phyloP scores from a whole-genome alignment of 2,797 vertebrate genomes.

The Sebastes hubbsi region DNA sequence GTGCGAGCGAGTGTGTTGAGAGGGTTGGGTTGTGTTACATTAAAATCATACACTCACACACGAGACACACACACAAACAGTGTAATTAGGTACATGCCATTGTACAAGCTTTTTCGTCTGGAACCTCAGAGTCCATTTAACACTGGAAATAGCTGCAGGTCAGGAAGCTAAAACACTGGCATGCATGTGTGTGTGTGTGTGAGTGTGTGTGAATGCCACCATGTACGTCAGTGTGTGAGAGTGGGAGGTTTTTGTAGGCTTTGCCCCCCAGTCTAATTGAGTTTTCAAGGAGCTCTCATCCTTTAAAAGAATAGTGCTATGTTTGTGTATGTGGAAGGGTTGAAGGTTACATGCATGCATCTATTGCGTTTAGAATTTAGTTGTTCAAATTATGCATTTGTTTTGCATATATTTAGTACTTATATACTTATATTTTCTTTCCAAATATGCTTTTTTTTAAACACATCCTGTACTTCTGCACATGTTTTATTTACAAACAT shows the following conservation, averaged over 20 bases:
- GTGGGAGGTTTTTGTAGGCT: constrained; percentile 51
- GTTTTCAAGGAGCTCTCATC: constrained; percentile 74
- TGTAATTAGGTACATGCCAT: constrained; percentile 66
- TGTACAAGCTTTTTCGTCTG: constrained; percentile 55
- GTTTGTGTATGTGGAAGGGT: constrained; percentile 5
- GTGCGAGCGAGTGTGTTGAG: background rate
- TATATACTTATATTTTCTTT: no score
- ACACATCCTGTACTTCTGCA: background rate
- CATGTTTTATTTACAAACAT: background rate
- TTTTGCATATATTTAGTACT: background rate
- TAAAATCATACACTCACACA: background rate
- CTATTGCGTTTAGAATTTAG: background rate
- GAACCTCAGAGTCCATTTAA: constrained; percentile 71
- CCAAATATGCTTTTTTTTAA: no score
- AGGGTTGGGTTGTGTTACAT: constrained; percentile 5
- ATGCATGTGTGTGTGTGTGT: constrained; percentile 24
- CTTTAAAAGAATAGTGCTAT: constrained; percentile 52
- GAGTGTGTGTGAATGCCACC: constrained; percentile 11
- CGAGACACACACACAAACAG: constrained; percentile 7
- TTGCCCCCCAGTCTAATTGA: constrained; percentile 73
- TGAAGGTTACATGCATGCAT: constrained; percentile 14
- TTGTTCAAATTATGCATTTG: background rate
- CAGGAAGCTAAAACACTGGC: constrained; percentile 53
- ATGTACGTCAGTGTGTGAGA: constrained; percentile 18
- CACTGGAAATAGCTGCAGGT: constrained; percentile 71